phyloP scores from a whole-genome alignment of 2,797 vertebrate species.

The Lindbergichthys nudifrons region DNA sequence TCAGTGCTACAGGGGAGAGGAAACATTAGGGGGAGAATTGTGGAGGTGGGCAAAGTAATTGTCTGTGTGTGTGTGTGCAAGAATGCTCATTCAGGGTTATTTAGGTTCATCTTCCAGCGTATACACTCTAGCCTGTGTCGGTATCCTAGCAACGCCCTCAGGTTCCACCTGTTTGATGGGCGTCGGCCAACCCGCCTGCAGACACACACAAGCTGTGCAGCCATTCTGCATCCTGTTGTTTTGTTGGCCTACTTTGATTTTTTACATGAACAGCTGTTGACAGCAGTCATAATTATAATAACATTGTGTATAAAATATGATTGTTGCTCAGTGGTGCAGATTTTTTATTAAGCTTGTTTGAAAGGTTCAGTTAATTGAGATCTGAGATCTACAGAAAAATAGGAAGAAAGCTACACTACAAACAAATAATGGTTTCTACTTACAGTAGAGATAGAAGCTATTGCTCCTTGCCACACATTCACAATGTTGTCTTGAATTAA shows the following conservation, averaged over 20 bases:
- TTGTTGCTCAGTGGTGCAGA: not conserved
- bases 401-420: not conserved
- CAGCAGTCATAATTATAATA: not conserved
- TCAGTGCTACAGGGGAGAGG: conserved; percentile 33
- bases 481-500: not conserved
- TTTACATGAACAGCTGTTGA: not conserved
- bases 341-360: not conserved
- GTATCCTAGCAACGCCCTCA: conserved; percentile 74
- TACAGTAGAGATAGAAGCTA: not conserved
- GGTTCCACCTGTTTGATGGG: conserved; percentile 65
- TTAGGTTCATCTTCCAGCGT: conserved; percentile 51
- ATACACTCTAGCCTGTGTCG: conserved; percentile 39
- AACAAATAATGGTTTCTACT: not conserved
- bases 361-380: not conserved
- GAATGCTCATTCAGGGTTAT: conserved; percentile 45
- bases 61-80: conserved; percentile 30
- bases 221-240: conserved; percentile 26
- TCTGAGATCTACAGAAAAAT: not conserved
- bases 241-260: not conserved
- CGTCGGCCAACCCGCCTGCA: conserved; percentile 37
- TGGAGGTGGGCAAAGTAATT: conserved; percentile 52
- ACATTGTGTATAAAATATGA: not conserved
- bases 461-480: not conserved
- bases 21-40: conserved; percentile 34
- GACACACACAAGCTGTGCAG: conserved; percentile 15